Percentiles rank a stretch among this genome's conserved stretches.
phyloP scores from a whole-genome alignment of 2,797 vertebrate genomes.

The Margarornis squamiger region DNA sequence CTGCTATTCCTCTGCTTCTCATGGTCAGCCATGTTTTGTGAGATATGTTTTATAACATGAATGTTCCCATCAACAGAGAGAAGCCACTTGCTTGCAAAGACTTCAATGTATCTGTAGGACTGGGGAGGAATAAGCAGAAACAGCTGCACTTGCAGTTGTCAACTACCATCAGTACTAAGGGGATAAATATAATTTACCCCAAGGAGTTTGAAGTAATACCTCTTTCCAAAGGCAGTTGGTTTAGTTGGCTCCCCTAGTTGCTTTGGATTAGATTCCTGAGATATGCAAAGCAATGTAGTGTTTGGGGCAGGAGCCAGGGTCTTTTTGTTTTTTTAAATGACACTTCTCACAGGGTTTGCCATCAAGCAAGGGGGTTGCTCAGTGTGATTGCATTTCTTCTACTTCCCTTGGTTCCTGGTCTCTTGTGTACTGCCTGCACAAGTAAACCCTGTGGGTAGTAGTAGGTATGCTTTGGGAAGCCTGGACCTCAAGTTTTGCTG shows the following conservation, averaged over 20 bases:
- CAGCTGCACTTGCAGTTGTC: neutral
- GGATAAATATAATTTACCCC: neutral
- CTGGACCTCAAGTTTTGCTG: neutral
- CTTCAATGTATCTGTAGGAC: neutral
- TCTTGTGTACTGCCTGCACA: fast-evolving
- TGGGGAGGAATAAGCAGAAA: neutral
- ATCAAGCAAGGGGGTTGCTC: fast-evolving
- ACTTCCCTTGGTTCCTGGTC: neutral
- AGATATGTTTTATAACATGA: neutral
- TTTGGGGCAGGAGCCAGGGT: neutral
- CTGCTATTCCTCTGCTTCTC: neutral
- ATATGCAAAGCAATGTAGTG: neutral
- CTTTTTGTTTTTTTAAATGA: neutral
- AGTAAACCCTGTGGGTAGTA: neutral
- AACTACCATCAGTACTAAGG: neutral
- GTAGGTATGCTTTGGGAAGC: neutral
- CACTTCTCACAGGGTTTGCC: neutral
- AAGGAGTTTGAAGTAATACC: neutral
- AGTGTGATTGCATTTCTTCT: neutral
- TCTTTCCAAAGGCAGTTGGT: neutral
- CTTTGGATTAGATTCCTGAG: neutral
- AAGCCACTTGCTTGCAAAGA: neutral
- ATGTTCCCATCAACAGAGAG: neutral
- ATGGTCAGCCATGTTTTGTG: neutral
- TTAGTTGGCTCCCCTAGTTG: neutral